Conservation (phyloP, 2,888 invertebrate genomes). For the Drosophila antonietae region DNA sequence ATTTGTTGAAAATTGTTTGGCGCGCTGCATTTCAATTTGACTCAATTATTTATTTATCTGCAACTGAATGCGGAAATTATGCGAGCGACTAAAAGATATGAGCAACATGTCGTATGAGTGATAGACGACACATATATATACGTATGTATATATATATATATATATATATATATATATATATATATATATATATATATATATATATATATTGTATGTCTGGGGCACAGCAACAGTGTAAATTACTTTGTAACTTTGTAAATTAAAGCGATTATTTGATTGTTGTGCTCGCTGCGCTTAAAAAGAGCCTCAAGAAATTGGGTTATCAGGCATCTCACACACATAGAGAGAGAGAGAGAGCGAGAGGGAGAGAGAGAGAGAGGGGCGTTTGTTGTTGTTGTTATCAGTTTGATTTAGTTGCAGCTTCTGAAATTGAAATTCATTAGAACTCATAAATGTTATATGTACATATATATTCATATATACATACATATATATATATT, state of each 20-base stretch:
- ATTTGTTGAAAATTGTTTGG: conserved; percentile 72
- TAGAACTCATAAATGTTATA: conserved; percentile 56
- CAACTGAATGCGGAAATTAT: conserved; percentile 81
- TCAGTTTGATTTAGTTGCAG: conserved; percentile 60
- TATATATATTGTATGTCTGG: conserved; percentile 9
- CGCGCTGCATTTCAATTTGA: conserved; percentile 80
- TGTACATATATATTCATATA: conserved; percentile 7
- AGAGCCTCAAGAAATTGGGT: conserved; percentile 67
- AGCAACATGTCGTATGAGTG: conserved; percentile 61
- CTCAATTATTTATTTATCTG: conserved; percentile 80
- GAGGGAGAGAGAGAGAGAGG: neutral
- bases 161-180: neutral
- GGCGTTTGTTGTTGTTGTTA: conserved; percentile 61
- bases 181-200: neutral
- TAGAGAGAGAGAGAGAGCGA: neutral
- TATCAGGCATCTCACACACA: conserved; percentile 64
- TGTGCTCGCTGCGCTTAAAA: conserved; percentile 35
- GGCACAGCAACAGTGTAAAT: conserved; percentile 31
- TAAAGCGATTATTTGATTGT: conserved; percentile 62
- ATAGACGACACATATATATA: conserved; percentile 21
- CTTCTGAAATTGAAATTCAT: conserved; percentile 71
- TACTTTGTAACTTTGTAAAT: conserved; percentile 51
- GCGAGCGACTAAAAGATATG: conserved; percentile 62
- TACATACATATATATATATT: neutral
- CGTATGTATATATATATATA: too few species aligned